phyloP scores from a whole-genome alignment of 35 echinoderm and acorn worm species.

The Hemicentrotus pulcherrimus region DNA sequence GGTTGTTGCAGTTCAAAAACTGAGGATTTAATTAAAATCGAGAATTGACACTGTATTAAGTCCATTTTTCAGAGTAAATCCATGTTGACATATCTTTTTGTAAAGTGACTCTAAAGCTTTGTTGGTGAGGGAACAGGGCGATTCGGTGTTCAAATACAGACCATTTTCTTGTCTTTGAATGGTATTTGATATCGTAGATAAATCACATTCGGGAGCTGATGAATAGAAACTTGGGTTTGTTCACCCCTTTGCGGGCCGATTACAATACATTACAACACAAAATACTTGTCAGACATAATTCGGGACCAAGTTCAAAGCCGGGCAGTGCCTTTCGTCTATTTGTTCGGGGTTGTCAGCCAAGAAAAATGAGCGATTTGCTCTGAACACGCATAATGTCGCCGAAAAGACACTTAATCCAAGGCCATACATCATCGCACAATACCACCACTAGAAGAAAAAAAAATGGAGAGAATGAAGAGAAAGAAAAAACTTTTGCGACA shows the following conservation, averaged over 20 bases:
- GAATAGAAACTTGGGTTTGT: constrained; percentile 18
- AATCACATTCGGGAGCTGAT: constrained; percentile 5
- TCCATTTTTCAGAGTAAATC: constrained; percentile 3
- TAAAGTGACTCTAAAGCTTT: constrained; percentile 1
- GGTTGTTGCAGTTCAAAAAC: neutral
- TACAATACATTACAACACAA: constrained; percentile 48
- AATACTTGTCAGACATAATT: constrained; percentile 34
- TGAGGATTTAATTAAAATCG: neutral
- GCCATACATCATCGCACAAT: constrained; percentile 47
- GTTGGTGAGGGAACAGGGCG: constrained; percentile 11
- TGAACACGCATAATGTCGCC: constrained; percentile 33
- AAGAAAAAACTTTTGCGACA: neutral
- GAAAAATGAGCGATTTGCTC: constrained; percentile 51
- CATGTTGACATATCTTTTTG: neutral
- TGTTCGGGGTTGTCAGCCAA: constrained; percentile 22
- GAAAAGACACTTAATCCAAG: constrained; percentile 11
- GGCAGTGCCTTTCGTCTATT: constrained; percentile 31
- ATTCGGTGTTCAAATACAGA: neutral
- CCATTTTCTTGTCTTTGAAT: neutral
- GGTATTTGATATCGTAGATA: constrained; percentile 28
- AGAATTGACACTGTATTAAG: constrained; percentile 14
- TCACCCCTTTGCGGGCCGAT: constrained; percentile 25
- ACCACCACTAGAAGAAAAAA: neutral
- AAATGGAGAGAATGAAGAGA: neutral
- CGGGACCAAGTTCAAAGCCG: constrained; percentile 31